These are phyloP conservation scores for Ptilonorhynchus violaceus DNA, from an alignment of 2,113 vertebrate species.

Conservation along the genomic window DNA sequence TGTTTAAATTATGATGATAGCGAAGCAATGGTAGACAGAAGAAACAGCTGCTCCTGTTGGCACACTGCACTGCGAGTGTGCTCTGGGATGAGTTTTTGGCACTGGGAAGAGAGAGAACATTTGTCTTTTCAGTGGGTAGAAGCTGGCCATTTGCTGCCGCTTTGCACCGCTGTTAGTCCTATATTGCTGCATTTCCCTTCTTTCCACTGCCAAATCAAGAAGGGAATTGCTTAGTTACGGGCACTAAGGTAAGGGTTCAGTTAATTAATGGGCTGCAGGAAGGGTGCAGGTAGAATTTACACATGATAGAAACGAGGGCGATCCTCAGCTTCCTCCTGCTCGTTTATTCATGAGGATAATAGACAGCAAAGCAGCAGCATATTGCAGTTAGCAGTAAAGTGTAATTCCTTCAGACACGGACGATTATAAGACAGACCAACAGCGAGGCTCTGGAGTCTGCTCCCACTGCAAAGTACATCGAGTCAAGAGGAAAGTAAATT, in stretches of 20 bases:
- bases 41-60: background rate
- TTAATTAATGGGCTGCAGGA: background rate
- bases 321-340: background rate
- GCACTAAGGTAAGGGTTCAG: background rate
- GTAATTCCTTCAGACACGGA: background rate
- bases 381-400: background rate
- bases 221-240: background rate
- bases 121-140: background rate
- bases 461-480: background rate
- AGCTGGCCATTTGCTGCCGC: background rate
- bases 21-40: background rate
- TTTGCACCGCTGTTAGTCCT: background rate
- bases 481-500: background rate
- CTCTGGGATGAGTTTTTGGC: background rate
- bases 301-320: background rate
- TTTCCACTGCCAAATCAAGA: background rate
- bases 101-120: background rate
- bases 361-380: background rate
- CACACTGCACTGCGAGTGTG: background rate
- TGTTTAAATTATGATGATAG: background rate
- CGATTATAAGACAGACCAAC: background rate
- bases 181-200: background rate
- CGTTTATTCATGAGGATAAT: background rate
- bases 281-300: background rate
- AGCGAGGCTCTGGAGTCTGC: background rate